These are phyloP conservation scores for Rhinopomastus cyanomelas DNA, from an alignment of 2,113 vertebrate genomes.

Conservation along the genomic window DNA sequence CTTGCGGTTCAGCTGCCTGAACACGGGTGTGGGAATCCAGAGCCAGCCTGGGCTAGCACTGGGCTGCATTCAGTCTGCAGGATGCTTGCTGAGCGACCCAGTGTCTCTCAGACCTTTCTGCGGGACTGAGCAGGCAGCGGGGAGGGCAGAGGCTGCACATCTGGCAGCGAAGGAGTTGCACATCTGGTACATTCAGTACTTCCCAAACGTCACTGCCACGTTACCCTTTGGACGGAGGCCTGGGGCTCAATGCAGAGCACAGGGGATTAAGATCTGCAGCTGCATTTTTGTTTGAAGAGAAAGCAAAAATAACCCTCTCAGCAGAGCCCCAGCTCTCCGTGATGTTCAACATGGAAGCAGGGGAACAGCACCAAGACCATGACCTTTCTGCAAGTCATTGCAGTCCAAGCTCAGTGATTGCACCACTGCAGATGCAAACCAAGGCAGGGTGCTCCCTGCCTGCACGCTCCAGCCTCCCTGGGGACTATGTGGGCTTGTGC, in stretches of 20 bases:
- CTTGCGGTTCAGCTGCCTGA: background rate
- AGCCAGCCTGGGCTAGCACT: background rate
- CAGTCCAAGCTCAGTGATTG: rapidly evolving
- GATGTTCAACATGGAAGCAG: background rate
- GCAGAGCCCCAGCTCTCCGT: background rate
- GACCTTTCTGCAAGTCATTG: background rate
- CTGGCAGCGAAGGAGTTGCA: background rate
- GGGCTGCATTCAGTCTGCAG: background rate
- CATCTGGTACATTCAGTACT: slow-evolving; percentile 63
- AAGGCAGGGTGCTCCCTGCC: background rate
- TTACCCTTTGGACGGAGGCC: slow-evolving; percentile 32
- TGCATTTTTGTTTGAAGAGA: background rate
- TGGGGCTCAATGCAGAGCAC: background rate
- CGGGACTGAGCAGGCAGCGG: background rate
- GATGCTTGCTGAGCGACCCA: background rate
- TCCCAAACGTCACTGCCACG: slow-evolving; percentile 51
- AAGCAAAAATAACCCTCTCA: background rate
- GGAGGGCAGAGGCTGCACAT: background rate
- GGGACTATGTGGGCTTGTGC: background rate
- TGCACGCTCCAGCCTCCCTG: rapidly evolving
- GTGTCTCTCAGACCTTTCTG: background rate
- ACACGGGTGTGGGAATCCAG: background rate
- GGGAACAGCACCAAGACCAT: background rate
- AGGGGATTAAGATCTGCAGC: background rate
- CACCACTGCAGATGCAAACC: background rate